Evolutionary conservation across 1,140 invertebrate species (phyloP), one percentile per base, ranked within the genome.

Genomic region (Camponotus vicinus): DNA sequence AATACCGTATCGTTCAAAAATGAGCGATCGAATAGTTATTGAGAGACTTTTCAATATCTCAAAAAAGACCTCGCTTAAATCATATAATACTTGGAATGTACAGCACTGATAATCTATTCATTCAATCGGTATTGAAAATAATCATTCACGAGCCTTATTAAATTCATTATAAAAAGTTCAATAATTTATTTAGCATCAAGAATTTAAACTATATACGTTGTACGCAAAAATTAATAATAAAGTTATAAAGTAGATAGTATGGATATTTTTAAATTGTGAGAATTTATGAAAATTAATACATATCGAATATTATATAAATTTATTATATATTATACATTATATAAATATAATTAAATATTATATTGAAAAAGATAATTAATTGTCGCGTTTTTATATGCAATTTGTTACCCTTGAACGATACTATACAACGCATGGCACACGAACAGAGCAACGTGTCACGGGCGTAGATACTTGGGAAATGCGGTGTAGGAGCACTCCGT

Each of bases 401-500:
- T 69, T 5, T 18, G 40, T 82, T 73, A 82, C 34, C 37, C 32
- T 61, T 83, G 69, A 75, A 83, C 40, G 59, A 40, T 37, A 57
- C 67, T 61, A 55, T 83, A 83, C 86, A 32, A 88, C 61, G 64
- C 13, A 42, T 34, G 40, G 27, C 27, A 64, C 86, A 73, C 78
- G 86, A 88, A 88, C 52, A 15, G 86, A 85, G 87, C 80, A 88
- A 89, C 80, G 87, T 78, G 87, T 88, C 86, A 88, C 55, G 80
- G 52, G 32, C 71, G 73, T 45, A 34, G 55, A 66, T 61, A 84
- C 86, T 88, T 40, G 71, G 87, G 59, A 88, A 85, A 89, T 79
- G 86, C 52, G 71, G 85, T 88, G 71, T 87, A 85, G 87, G 69
- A 85, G 88, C 76, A 57, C 57, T 73, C 66, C 37, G 52, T 82